Percentiles rank a stretch among this genome's conserved stretches.
phyloP scores from a whole-genome alignment of 1,140 invertebrate species.

The Spodoptera litura region DNA sequence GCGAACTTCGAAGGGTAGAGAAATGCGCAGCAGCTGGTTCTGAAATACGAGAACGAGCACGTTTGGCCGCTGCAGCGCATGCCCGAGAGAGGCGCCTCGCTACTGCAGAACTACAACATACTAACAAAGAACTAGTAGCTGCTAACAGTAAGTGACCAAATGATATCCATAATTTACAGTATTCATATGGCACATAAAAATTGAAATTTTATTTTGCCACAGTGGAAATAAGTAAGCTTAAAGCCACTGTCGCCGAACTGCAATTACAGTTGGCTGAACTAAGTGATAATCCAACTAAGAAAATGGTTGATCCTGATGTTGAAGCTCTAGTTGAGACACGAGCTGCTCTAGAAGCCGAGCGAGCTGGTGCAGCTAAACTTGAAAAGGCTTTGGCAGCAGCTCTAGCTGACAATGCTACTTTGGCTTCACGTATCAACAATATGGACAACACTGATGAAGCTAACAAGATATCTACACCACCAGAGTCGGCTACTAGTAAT shows the following conservation, averaged over 20 bases:
- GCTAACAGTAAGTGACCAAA: slow-evolving; percentile 63
- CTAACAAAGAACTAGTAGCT: slow-evolving; percentile 56
- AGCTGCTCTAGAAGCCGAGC: slow-evolving; percentile 68
- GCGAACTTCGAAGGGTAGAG: slow-evolving; percentile 73
- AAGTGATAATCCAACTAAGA: slow-evolving; percentile 43
- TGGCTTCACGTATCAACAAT: slow-evolving; percentile 64
- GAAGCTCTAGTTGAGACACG: slow-evolving; percentile 64
- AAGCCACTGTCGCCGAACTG: slow-evolving; percentile 61
- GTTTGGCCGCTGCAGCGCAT: slow-evolving; percentile 74
- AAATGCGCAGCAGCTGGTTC: slow-evolving; percentile 69
- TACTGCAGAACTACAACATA: slow-evolving; percentile 66
- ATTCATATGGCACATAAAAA: too few relatives aligned
- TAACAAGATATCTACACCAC: slow-evolving; percentile 35
- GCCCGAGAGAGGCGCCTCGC: slow-evolving; percentile 69
- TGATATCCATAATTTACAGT: neutral
- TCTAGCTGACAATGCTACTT: slow-evolving; percentile 65
- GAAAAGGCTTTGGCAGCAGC: slow-evolving; percentile 69
- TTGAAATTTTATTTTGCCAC: slow-evolving; percentile 41
- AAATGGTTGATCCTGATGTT: slow-evolving; percentile 51
- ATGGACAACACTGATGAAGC: slow-evolving; percentile 55
- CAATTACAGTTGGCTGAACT: slow-evolving; percentile 58
- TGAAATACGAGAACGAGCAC: slow-evolving; percentile 73
- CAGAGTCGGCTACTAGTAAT: slow-evolving; percentile 53
- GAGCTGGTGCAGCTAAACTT: slow-evolving; percentile 64
- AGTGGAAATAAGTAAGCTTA: slow-evolving; percentile 73